Percentiles rank a stretch among this genome's conserved stretches.
Evolutionary conservation across 2,113 vertebrate genomes (phyloP).

Genomic region (Datnioides undecimradiatus): DNA sequence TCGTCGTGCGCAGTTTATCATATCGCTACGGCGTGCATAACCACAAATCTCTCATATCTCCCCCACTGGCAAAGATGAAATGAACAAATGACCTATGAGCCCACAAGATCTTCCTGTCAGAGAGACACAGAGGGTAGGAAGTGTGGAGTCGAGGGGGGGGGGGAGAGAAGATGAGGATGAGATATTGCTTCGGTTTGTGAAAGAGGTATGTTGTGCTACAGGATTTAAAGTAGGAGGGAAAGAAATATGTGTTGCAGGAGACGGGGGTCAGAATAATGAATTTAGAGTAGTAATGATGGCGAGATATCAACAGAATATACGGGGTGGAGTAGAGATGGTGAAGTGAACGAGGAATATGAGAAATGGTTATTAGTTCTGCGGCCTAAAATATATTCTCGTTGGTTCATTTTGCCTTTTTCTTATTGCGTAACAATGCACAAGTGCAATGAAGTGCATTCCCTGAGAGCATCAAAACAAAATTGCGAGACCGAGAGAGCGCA

Average conservation of each 20-base stretch:
- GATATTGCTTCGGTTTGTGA: slow-evolving; percentile 48
- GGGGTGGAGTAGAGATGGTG: background rate
- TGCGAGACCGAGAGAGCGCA: background rate
- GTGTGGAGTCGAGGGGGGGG: slow-evolving; percentile 34
- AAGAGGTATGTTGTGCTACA: slow-evolving; percentile 16
- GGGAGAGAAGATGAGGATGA: slow-evolving; percentile 34
- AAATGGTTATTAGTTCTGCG: slow-evolving; percentile 14
- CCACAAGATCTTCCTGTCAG: slow-evolving; percentile 38
- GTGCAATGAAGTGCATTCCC: background rate
- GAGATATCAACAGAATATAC: slow-evolving; percentile 24
- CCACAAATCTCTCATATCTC: slow-evolving; percentile 59
- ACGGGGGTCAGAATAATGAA: slow-evolving; percentile 49
- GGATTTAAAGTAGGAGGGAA: slow-evolving; percentile 36
- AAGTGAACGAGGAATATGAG: slow-evolving; percentile 23
- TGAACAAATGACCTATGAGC: slow-evolving; percentile 61
- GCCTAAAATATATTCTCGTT: background rate
- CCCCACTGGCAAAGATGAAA: slow-evolving; percentile 48
- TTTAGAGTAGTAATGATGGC: slow-evolving; percentile 31
- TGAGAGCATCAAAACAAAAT: slow-evolving; percentile 3
- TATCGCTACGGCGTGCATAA: slow-evolving; percentile 29
- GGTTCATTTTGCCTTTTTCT: slow-evolving; percentile 6
- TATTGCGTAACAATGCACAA: background rate
- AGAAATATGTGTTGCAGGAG: slow-evolving; percentile 28
- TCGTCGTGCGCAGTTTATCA: slow-evolving; percentile 58
- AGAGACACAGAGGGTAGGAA: slow-evolving; percentile 18